Base-by-base conservation (phyloP, 2,888 invertebrate genomes). In the Agrotis clavis region DNA sequence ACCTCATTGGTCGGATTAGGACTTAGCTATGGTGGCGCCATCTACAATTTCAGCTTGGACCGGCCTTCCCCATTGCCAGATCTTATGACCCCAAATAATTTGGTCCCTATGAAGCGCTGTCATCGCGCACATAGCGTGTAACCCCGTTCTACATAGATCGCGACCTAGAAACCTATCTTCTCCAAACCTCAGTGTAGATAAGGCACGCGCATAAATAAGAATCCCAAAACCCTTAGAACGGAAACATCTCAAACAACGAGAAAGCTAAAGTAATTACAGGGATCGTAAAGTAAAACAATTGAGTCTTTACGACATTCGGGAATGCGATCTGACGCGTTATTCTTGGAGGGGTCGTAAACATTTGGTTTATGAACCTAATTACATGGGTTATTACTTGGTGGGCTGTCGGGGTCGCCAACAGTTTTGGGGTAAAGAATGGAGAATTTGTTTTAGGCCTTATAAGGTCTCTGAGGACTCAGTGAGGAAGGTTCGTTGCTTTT, bases 331-430 rank as follows among this genome's bases (percentile, higher is more conserved):
- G 64, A 79, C 82, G 82, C 74, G 68, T 71, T 80, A 81, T 81
- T 79, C 77, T 72, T 56, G 69, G 73, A 80, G 74, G 67, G 66
- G 16, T 77, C 87, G 82, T 86, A 86, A 86, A 86, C 74, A 61
- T 83, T 71, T 66, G 66, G 74, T 79, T 86, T 86, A 86, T 81
- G 73, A 68, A 63, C 77, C 85, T 85, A 86, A 86, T 86, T 86
- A 86, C 83, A 81, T 69, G 56, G 67, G 60, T 80, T 86, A 85
- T 85, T 80, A 69, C 79, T 76, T 71, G 71, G 81, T 83, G 53
- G 68, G 71, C 64, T 67, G 50, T 4, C 11, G 45, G 68, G 66
- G 64, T 70, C 54, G 63, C 54, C 21, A 16, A 51, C 25, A 30
- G 56, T 9, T 30, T 13, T 69, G 54, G 62, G 35, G 19, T 66